phyloP scores from a whole-genome alignment of 2,888 invertebrate species.

The Octonoba sinensis region DNA sequence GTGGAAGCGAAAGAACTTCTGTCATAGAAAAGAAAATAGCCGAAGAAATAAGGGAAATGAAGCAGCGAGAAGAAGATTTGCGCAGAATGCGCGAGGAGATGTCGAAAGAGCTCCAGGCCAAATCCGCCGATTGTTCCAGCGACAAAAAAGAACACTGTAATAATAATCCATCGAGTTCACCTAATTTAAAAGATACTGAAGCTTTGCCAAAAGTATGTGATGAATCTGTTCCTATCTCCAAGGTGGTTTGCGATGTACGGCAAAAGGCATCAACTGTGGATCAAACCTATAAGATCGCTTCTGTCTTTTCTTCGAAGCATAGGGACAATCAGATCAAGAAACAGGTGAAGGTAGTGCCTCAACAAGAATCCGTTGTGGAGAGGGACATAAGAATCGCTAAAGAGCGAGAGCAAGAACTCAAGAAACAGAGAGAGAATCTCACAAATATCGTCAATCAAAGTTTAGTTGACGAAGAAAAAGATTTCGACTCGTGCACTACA shows the following conservation, averaged over 20 bases:
- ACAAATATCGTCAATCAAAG: conserved; percentile 28
- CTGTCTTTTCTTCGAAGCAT: conserved; percentile 61
- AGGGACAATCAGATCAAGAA: conserved; percentile 50
- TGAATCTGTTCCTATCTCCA: not conserved
- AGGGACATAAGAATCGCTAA: conserved; percentile 73
- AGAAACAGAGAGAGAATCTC: conserved; percentile 69
- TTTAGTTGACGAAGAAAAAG: conserved; percentile 35
- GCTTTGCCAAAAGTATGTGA: not conserved
- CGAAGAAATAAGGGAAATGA: conserved; percentile 73
- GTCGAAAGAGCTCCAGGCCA: conserved; percentile 29
- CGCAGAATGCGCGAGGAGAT: conserved; percentile 68
- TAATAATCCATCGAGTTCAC: not conserved
- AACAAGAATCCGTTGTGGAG: conserved; percentile 73
- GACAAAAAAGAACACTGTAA: conserved; percentile 4
- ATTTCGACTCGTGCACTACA: conserved; percentile 36
- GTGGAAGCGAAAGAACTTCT: conserved; percentile 14
- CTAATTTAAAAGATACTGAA: not conserved
- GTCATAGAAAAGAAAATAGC: conserved; percentile 70
- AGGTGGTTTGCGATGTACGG: not conserved
- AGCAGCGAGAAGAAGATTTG: conserved; percentile 74
- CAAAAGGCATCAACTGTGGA: conserved; percentile 24
- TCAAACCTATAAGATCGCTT: conserved; percentile 47
- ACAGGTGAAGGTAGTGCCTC: conserved; percentile 36
- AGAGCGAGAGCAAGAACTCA: conserved; percentile 74
- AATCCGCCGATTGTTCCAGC: not conserved